A percentile compares a stretch with the other conserved stretches of the same genome.
Evolutionary conservation across 2,797 vertebrate genomes (phyloP).

Genomic region (Telmatherina bonti): DNA sequence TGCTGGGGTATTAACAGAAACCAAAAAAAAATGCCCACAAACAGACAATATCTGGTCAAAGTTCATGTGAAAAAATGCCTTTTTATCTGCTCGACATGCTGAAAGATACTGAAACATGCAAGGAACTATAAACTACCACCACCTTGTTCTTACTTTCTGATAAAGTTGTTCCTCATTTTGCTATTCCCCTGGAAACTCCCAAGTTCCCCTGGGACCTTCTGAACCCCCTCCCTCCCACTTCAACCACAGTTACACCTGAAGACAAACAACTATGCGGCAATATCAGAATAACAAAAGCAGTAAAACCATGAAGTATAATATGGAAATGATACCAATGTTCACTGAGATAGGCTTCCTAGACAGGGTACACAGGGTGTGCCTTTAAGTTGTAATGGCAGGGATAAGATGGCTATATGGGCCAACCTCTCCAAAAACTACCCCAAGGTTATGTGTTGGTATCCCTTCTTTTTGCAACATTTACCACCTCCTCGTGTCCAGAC

Average conservation of each 20-base stretch:
- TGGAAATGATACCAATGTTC: background rate
- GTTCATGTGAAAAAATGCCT: background rate
- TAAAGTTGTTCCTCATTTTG: slow-evolving; percentile 52
- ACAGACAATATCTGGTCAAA: background rate
- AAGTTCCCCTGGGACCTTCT: slow-evolving; percentile 25
- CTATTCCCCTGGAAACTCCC: slow-evolving; percentile 25
- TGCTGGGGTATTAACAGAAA: no score
- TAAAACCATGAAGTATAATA: no score
- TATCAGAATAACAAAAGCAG: no score
- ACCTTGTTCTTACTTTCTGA: slow-evolving; percentile 25
- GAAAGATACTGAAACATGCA: slow-evolving; percentile 9
- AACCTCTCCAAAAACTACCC: no score
- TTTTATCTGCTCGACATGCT: background rate
- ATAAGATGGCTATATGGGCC: no score
- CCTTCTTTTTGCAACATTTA: no score
- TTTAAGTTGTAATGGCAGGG: no score
- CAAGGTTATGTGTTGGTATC: no score
- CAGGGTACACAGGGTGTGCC: no score
- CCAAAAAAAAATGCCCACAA: no score
- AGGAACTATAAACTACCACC: slow-evolving; percentile 7
- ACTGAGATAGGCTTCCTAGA: no score
- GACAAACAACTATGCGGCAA: background rate
- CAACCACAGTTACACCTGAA: background rate
- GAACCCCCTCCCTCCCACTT: slow-evolving; percentile 16
- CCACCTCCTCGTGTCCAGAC: no score